These are phyloP conservation scores for Listronotus oregonensis DNA, from an alignment of 1,140 invertebrate genomes.

Conservation along the genomic window DNA sequence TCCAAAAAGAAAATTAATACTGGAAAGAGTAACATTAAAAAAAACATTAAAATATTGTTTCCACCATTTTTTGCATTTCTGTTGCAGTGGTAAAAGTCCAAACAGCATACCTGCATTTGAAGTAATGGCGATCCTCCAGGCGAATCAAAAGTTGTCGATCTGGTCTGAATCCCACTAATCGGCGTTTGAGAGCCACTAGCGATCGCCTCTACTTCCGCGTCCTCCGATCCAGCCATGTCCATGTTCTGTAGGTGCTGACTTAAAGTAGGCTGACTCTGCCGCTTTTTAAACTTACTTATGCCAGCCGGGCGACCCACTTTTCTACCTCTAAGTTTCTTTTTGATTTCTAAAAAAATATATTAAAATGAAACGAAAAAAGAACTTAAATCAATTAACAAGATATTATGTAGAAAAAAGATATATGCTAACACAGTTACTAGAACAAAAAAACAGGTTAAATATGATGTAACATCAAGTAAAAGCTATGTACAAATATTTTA, in stretches of 20 bases:
- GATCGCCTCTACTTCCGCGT: slow-evolving; percentile 43
- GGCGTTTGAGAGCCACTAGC: slow-evolving; percentile 2
- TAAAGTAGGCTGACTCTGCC: slow-evolving; percentile 8
- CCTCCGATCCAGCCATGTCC: slow-evolving; percentile 29
- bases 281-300: slow-evolving; percentile 20
- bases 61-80: too few relatives aligned
- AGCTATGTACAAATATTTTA: too few relatives aligned
- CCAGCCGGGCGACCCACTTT: slow-evolving; percentile 48
- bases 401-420: too few relatives aligned
- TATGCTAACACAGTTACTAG: too few relatives aligned
- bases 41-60: neutral
- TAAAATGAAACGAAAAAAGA: too few relatives aligned
- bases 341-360: slow-evolving; percentile 58
- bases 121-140: slow-evolving; percentile 49
- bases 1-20: neutral
- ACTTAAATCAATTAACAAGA: too few relatives aligned
- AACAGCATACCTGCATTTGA: slow-evolving; percentile 37
- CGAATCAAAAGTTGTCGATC: slow-evolving; percentile 39
- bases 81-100: too few relatives aligned
- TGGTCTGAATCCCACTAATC: slow-evolving; percentile 3
- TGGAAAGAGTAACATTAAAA: neutral
- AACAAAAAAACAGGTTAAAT: too few relatives aligned
- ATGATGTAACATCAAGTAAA: too few relatives aligned
- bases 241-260: slow-evolving; percentile 17
- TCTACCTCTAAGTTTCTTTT: slow-evolving; percentile 62